Conservation (phyloP, 2,797 vertebrate species). For the Pseudopleuronectes americanus region DNA sequence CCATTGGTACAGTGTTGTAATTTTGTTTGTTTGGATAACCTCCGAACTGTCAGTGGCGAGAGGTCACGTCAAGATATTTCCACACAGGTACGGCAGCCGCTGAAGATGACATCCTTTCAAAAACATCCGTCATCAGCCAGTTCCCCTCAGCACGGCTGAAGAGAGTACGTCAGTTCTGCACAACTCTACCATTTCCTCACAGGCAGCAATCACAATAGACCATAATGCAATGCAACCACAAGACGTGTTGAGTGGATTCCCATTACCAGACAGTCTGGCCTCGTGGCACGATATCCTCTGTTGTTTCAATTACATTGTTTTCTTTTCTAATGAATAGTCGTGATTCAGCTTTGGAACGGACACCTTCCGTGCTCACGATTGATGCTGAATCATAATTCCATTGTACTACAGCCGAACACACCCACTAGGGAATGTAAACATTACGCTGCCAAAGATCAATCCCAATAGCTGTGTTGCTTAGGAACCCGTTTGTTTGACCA, state of each 20-base stretch:
- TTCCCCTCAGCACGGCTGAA: neutral
- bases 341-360: no score
- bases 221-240: constrained; percentile 35
- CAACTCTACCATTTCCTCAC: constrained; percentile 28
- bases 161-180: constrained; percentile 7
- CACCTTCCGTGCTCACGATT: neutral
- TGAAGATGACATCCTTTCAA: constrained; percentile 15
- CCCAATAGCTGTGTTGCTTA: neutral
- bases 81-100: neutral
- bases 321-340: neutral
- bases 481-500: constrained; percentile 6
- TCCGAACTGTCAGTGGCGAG: neutral
- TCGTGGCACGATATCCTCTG: neutral
- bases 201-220: constrained; percentile 20
- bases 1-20: neutral
- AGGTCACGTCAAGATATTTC: neutral
- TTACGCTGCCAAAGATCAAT: constrained; percentile 18
- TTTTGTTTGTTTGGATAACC: neutral
- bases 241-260: constrained; percentile 54
- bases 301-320: neutral
- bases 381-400: neutral
- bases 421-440: constrained; percentile 4
- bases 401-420: neutral
- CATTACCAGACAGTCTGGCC: constrained; percentile 14
- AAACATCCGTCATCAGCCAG: neutral